Evolutionary conservation across 2,797 vertebrate genomes (phyloP).

Genomic region (Ctenochaetus hawaiiensis): DNA sequence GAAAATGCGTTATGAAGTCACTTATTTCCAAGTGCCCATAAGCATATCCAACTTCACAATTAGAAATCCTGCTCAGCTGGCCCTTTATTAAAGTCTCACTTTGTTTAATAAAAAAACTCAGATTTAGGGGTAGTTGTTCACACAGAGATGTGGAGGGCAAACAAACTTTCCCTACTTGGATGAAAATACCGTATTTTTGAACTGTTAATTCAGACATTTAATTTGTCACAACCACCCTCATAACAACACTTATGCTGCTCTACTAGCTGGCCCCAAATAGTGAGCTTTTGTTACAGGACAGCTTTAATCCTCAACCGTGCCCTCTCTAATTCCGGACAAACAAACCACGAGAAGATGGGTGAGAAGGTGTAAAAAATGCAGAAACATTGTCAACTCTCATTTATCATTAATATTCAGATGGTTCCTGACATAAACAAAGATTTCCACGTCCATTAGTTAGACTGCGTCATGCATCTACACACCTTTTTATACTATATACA

Average conservation of each 20-base stretch:
- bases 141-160: too few species aligned
- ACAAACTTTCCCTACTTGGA: too few species aligned
- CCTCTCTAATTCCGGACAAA: conserved; percentile 43
- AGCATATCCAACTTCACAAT: neutral
- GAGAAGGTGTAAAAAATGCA: neutral
- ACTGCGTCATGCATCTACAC: conserved; percentile 1
- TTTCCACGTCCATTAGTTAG: conserved; percentile 23
- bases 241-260: too few species aligned
- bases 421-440: conserved; percentile 42
- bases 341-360: conserved; percentile 20
- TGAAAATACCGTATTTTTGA: too few species aligned
- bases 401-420: conserved; percentile 28
- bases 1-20: neutral
- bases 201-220: too few species aligned
- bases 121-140: too few species aligned
- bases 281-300: conserved; percentile 27
- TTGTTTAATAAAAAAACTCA: too few species aligned
- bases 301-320: conserved; percentile 36
- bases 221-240: too few species aligned
- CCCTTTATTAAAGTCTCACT: too few species aligned
- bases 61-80: neutral
- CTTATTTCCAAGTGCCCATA: too few species aligned
- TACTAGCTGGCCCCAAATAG: conserved; percentile 3
- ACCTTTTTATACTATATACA: neutral
- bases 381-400: too few species aligned